Evolutionary conservation across 2,797 vertebrate species (phyloP), one percentile per base, ranked within the genome.

Genomic region (Ctenopoma kingsleyae): DNA sequence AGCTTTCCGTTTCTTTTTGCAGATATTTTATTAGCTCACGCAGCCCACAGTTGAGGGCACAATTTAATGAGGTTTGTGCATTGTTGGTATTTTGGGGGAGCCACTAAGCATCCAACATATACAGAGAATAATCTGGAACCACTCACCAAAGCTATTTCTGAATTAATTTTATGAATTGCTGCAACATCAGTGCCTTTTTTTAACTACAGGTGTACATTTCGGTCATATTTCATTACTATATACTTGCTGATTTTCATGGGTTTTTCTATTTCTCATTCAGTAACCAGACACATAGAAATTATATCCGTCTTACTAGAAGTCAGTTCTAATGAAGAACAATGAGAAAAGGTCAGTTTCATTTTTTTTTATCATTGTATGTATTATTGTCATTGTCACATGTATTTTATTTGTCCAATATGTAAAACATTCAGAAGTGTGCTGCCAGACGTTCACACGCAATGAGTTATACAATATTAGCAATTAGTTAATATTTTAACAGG

Each of bases 1-100:
- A 85, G 77, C 80, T 69, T 71, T 63, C 63, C 35, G 10, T 74
- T 84, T 82, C 63, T 85, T 76, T 77, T 49, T 59, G 47, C 76
- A 58, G 67, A 82, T 80, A 78, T 89, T 89, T 85, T 83, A 92
- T 90, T 80, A 91, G 79, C 83, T 76, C 15, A 17, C 17, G 60
- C 73, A 63, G 89, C 79, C 80, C 83, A 74, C 81, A 78, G 86
- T 90, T 13, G 27, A 73, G 81, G 81, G 69, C 79, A 54, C 20
- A 12, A 47, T 87, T 89, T 92, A 92, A 93, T 92, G 87, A 93
- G 84, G 74, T 78, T 74, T 76, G 69, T 63, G 67, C 63, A 55
- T 77, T 76, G 67, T 85, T 74, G 76, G 53, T 80, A 57, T 84
- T 32, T 81, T 78, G 59, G 17, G 38, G 46, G 55, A 73, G 57